Base-by-base conservation (phyloP, 2,113 vertebrate species). In the Calidris pygmaea region DNA sequence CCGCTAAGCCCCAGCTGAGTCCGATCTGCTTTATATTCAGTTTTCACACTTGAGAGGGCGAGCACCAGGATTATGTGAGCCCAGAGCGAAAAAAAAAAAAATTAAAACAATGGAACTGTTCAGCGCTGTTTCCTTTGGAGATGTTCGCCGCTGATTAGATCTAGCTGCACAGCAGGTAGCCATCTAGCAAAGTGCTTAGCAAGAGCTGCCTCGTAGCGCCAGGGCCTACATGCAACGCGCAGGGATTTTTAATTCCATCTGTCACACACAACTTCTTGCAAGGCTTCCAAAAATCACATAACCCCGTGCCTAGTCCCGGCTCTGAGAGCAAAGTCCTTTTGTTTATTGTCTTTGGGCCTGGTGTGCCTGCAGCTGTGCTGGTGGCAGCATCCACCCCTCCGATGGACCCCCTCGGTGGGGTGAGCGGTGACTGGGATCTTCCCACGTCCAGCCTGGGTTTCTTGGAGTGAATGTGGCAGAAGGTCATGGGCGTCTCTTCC, bases 231-330 rank as follows among this genome's bases (percentile, higher is more conserved):
- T 21, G 80, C 81, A 18, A 67, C 0, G 26, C 30, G 18, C 60
- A 95, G 73, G 86, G 87, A 47, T 81, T 89, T 90, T 91, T 91
- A 81, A 89, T 97, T 97, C 83, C 93, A 82, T 93, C 83, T 95
- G 90, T 96, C 95, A 68, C 88, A 92, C 94, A 62, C 73, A 53
- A 5, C 56, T 55, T 78, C 30, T 65, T 94, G 87, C 94, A 66
- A 93, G 53, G 62, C 72, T 93, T 97, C 96, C 97, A 97, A 97
- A 92, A 97, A 93, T 95, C 95, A 97, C 97, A 97, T 84, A 96
- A 96, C 95, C 93, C 86, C 2, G 0, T 96, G 88, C 93, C 94
- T 93, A 93, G 70, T 35, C 73, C 88, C 2, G 0, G 56, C 94
- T 94, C 90, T 17, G 87, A 27, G 75, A 87, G 76, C 3, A 0